Evolutionary conservation across 35 echinoderm and acorn worm species (phyloP), one percentile per base, ranked within the genome.

Genomic region (Diadema setosum): DNA sequence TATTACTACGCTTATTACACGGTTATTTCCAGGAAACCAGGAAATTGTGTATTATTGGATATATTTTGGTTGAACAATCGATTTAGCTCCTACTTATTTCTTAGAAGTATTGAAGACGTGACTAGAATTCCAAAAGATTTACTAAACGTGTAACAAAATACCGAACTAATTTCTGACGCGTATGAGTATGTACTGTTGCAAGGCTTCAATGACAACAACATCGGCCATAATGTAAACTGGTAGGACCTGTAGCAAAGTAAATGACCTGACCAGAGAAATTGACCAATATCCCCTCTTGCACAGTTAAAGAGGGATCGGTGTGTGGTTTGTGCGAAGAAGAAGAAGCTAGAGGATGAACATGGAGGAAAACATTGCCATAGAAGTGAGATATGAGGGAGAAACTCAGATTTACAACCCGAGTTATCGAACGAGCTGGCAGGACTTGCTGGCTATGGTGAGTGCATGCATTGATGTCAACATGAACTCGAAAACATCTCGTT

Each of bases 401-500:
- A 85, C 31, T 8, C 52, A 85, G 43, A 85, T 85, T 36, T 85
- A 63, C 33, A 85, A 42, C 20, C 55, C 61, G 35, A 59, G 36
- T 18, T 85, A 85, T 59, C 37, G 21, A 35, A 85, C 56, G 39
- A 67, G 25, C 18, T 85, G 83, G 83, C 41, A 63, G 57, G 57
- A 85, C 65, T 69, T 85, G 34, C 52, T 63, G 16, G 83, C 83
- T n/a, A 85, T 85, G 83, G 83, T 85, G 41, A 85, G 83, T 12
- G 20, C n/a, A n/a, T n/a, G n/a, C n/a, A n/a, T n/a, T n/a, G n/a
- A n/a, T n/a, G n/a, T n/a, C n/a, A n/a, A n/a, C n/a, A n/a, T n/a
- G n/a, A n/a, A n/a, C n/a, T n/a, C n/a, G n/a, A n/a, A n/a, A n/a
- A n/a, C n/a, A n/a, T n/a, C n/a, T 32, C 63, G 30, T 34, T 7